Base-by-base conservation (phyloP, 92 coral and sea anemone genomes). In the Palythoa grandis region DNA sequence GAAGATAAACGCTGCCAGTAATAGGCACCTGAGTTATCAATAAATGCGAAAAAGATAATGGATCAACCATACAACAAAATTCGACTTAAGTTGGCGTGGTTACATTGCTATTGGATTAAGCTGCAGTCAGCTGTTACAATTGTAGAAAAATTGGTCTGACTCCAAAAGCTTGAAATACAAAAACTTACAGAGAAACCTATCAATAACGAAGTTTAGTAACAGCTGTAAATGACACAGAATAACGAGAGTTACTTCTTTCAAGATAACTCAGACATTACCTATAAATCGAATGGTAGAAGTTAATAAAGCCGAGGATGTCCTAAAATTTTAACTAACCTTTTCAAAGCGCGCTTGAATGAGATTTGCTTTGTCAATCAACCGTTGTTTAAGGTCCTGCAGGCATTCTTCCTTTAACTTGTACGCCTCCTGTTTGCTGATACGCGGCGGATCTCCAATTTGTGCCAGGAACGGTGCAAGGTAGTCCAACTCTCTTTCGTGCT, bases 381-480 rank as follows among this genome's bases (percentile, higher is more conserved):
- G 86, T 72, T 97, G 99, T 67, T 97, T 97, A 23, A 97, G 91
- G 77, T 97, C 98, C 71, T 97, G 99, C n/a, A 97, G 91, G 82
- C 99, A 97, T 88, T 97, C 99, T 74, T 97, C 99, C 82, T 97
- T 97, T 70, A 97, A 90, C 79, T 97, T 97, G 87, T 84, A 97
- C 10, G 99, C 99, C 71, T 97, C 95, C 23, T 91, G 90, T 72
- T 85, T 87, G 69, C 92, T 97, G 77, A 97, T 91, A 22, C 89
- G 92, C 3, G 97, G 91, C 7, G 99, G 99, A 78, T 97, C 99
- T 43, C 99, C 99, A 85, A 97, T 97, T 86, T 97, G 99, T 4
- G 99, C 99, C 90, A 97, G 91, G 86, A 97, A 97, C 66, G 99
- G 99, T 9, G 99, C 99, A 65, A 97, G 86, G 83, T 97, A 97